Evolutionary conservation across 2,797 vertebrate genomes (phyloP), one percentile per base, ranked within the genome.

Genomic region (Eptatretus atami): DNA sequence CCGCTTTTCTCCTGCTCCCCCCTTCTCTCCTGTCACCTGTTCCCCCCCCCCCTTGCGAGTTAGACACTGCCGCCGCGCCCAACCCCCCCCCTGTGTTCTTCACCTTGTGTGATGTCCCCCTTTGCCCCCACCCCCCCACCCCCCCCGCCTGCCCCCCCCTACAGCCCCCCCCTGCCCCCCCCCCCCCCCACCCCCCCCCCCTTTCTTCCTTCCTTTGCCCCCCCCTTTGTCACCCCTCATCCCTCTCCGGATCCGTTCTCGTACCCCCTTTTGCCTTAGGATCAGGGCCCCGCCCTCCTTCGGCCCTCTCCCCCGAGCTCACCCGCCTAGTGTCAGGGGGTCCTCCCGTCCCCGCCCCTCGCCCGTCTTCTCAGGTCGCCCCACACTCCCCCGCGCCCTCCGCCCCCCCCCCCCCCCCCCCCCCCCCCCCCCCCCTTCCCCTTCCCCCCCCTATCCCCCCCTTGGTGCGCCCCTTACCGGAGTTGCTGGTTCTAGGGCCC

Each of bases 381-480:
- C 64, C 64, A 10, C 65, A 24, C 13, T 66, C 67, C 64, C 24
- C 9, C 65, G 54, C 65, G n/a, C 9, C 31, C 54, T 65, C 44
- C 67, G 65, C 63, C 67, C 64, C 63, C 65, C 63, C 65, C 25
- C 12, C 64, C 52, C n/a, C n/a, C n/a, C n/a, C 44, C 52, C 60
- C 53, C 52, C 19, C 71, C 63, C 72, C 69, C 67, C 64, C 71
- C 77, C 76, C 70, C 71, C 15, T 74, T 72, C 68, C 70, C 63
- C 9, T 68, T 78, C 64, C 78, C 76, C 54, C 70, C 69, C 6
- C 70, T 76, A 65, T 69, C 65, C 64, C n/a, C n/a, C n/a, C n/a
- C n/a, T n/a, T n/a, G n/a, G n/a, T n/a, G n/a, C n/a, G n/a, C n/a
- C n/a, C n/a, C n/a, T n/a, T n/a, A n/a, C n/a, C n/a, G n/a, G n/a